Base-by-base conservation (phyloP, 1,140 invertebrate genomes). In the Drosophila subpulchrella region DNA sequence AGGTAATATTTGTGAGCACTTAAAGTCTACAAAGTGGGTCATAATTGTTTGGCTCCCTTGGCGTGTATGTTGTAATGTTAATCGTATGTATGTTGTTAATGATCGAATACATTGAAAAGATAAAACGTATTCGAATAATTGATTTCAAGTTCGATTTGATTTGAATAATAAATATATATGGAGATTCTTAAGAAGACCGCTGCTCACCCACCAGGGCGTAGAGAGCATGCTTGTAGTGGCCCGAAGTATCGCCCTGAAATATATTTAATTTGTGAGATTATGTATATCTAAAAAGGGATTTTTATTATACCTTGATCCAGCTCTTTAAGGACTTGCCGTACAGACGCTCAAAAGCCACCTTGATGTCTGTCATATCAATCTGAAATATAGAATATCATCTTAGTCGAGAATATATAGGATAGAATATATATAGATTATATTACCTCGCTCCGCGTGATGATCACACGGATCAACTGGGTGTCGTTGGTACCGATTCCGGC, bases 401-500 rank as follows among this genome's bases (percentile, higher is more conserved):
- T 57, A 17, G 32, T 20, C 7, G 11, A 30, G 4, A 41, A 6
- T 2, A n/a, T 11, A 3, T 0, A 15, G 6, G 8, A 17, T 0
- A 34, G 32, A 7, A n/a, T n/a, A n/a, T 3, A 8, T 12, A 30
- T 36, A 62, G 27, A 47, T 41, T 12, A 1, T 0, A 39, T 17
- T 32, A 92, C 91, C 77, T 98, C 98, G 73, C 95, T 97, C 63
- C 98, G 94, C 0, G 96, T 95, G 3, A 98, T 96, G 61, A 98
- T 94, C 46, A 98, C 95, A 68, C 98, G 95, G 72, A 98, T 98
- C 53, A 99, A 93, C 58, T 96, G 96, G 3, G 95, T 94, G 89
- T 98, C 97, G 75, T 96, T 95, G 0, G 97, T 98, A 56, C 97
- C 97, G 54, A 96, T 92, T 32, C 97, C 96, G 60, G 96, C 95